These are phyloP conservation scores for Bradynema listronoti DNA, from an alignment of 1,140 invertebrate species.

Conservation along the genomic window DNA sequence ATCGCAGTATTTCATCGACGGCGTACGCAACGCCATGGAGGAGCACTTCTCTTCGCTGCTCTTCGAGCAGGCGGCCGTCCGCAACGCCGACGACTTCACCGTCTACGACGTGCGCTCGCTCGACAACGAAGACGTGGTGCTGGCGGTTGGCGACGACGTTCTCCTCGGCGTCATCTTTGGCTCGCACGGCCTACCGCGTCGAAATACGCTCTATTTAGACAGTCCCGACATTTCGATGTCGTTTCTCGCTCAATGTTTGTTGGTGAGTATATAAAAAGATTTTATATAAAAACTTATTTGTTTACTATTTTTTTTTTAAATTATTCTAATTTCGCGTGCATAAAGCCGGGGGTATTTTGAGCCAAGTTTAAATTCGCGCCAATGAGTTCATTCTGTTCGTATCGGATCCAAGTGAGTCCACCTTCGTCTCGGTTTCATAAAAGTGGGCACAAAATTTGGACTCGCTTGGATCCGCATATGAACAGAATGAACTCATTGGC, in stretches of 20 bases:
- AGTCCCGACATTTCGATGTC: slow-evolving; percentile 4
- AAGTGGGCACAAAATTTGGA: too few relatives aligned
- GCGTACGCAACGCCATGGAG: slow-evolving; percentile 9
- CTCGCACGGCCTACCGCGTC: neutral
- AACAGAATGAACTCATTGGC: too few relatives aligned
- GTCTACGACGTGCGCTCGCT: slow-evolving; percentile 10
- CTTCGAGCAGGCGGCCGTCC: slow-evolving; percentile 1
- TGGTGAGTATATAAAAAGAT: slow-evolving; percentile 15
- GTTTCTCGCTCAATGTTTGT: slow-evolving; percentile 15
- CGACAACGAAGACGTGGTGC: slow-evolving; percentile 13
- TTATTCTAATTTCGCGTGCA: too few relatives aligned
- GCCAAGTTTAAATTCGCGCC: too few relatives aligned
- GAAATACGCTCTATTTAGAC: slow-evolving; percentile 14
- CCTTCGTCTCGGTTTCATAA: too few relatives aligned
- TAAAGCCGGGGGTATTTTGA: too few relatives aligned
- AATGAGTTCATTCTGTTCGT: too few relatives aligned
- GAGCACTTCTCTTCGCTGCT: slow-evolving; percentile 9
- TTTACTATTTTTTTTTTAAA: too few relatives aligned
- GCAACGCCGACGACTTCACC: slow-evolving; percentile 10
- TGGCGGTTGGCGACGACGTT: slow-evolving; percentile 9
- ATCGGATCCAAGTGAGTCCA: too few relatives aligned
- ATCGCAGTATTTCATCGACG: slow-evolving; percentile 11
- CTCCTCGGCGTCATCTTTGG: slow-evolving; percentile 16
- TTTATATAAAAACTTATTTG: too few relatives aligned
- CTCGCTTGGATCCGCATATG: too few relatives aligned